Evolutionary conservation across 92 coral and sea anemone species (phyloP).

Genomic region (Heliopora coerulea): DNA sequence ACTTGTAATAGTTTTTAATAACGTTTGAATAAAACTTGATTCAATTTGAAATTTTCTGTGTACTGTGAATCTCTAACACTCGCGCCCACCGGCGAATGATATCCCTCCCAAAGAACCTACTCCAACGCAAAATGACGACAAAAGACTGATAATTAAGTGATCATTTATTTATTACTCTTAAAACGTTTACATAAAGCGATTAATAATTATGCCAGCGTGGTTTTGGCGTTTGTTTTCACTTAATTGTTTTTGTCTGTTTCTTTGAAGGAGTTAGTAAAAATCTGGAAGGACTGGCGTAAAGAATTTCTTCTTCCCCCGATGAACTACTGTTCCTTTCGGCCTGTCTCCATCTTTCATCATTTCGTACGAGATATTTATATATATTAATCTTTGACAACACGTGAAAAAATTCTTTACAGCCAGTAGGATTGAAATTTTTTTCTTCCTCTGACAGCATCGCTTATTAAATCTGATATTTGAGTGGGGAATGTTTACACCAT

Average conservation of each 20-base stretch:
- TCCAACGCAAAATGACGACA: neutral
- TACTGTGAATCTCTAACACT: too few species aligned
- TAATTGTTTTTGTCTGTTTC: too few species aligned
- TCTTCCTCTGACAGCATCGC: constrained; percentile 32
- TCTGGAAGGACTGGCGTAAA: too few species aligned
- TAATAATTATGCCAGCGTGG: too few species aligned
- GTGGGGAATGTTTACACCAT: neutral
- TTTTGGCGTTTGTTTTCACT: too few species aligned
- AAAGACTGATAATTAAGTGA: too few species aligned
- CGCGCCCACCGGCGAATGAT: neutral
- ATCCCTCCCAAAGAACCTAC: neutral
- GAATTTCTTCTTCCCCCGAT: neutral
- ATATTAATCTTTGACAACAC: constrained; percentile 7
- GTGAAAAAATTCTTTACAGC: neutral
- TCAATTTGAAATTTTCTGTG: neutral
- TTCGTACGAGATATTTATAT: neutral
- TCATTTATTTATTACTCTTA: too few species aligned
- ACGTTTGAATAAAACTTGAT: neutral
- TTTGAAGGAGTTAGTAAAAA: too few species aligned
- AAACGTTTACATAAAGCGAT: too few species aligned
- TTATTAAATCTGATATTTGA: constrained; percentile 28
- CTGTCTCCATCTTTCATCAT: neutral
- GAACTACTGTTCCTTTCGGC: neutral
- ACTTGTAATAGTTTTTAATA: neutral
- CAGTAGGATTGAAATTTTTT: constrained; percentile 18